Base-by-base conservation (phyloP, 1,140 invertebrate species). In the Agraylea sexmaculata region DNA sequence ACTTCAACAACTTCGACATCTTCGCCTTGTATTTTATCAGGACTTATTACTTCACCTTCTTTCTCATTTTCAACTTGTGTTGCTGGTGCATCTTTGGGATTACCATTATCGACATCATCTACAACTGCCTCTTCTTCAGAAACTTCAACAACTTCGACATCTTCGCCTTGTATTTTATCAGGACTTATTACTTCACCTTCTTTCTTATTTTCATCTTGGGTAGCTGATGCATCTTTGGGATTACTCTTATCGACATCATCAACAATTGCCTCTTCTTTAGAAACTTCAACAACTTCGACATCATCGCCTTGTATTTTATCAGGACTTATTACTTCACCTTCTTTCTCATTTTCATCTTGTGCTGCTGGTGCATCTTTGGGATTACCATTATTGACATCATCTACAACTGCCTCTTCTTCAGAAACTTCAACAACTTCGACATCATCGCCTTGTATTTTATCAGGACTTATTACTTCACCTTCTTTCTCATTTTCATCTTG, bases 1-100 rank as follows among this genome's bases (percentile, higher is more conserved):
- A n/a, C n/a, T 13, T 45, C 38, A 12, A 6, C 25, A 30, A 36
- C 38, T 18, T 35, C 33, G 8, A 10, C 22, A 35, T 20, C 13
- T 20, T 11, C 2, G 12, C 22, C 18, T 5, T 16, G 8, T 7
- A 17, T 18, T 17, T 34, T 3, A 34, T 12, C 6, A n/a, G 16
- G 7, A 5, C 7, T 35, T 18, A 5, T 7, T 35, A 18, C 33
- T 13, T 7, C 33, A 8, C 13, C 6, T 15, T 19, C 20, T 7
- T 17, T 18, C 10, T 16, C 20, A 17, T 5, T 15, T 22, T 7
- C 23, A 22, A n/a, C n/a, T 16, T 21, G 19, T 25, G 20, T 22
- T 21, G 11, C 6, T 7, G 3, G 2, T 16, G 11, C n/a, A 7
- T 27, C 23, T 25, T 25, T 25, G 6, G 6, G 6, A 7, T 25